Conservation (phyloP, 2,113 vertebrate species). For the Strigops habroptila region DNA sequence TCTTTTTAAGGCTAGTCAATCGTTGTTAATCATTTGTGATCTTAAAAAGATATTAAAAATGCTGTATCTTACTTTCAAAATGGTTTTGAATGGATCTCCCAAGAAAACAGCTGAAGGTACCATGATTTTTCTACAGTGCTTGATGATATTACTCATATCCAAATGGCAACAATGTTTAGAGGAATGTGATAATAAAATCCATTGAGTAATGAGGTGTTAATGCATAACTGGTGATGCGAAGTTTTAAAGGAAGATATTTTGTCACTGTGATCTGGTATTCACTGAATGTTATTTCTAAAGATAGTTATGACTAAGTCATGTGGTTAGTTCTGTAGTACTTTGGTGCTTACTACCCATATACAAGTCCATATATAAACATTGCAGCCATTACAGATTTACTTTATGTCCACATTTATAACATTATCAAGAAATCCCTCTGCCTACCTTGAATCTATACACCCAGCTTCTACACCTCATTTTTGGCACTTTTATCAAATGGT, state of each 20-base stretch:
- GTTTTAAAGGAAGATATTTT: neutral
- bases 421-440: neutral
- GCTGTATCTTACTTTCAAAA: neutral
- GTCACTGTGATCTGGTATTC: neutral
- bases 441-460: neutral
- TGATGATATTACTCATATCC: neutral
- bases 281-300: neutral
- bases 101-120: neutral
- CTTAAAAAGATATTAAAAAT: neutral
- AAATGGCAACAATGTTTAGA: neutral
- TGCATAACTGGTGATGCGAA: neutral
- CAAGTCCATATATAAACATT: neutral
- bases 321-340: neutral
- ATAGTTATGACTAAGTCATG: neutral
- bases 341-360: neutral
- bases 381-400: neutral
- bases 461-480: neutral
- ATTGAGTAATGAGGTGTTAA: neutral
- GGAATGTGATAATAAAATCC: neutral
- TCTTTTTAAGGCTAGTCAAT: neutral
- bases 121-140: neutral
- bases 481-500: neutral
- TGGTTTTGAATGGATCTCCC: conserved; percentile 1
- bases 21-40: neutral
- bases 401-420: neutral